These are phyloP conservation scores for Rhopilema esculentum DNA, from an alignment of 30 jellyfish, hydroid and myxozoan species.

Conservation along the genomic window DNA sequence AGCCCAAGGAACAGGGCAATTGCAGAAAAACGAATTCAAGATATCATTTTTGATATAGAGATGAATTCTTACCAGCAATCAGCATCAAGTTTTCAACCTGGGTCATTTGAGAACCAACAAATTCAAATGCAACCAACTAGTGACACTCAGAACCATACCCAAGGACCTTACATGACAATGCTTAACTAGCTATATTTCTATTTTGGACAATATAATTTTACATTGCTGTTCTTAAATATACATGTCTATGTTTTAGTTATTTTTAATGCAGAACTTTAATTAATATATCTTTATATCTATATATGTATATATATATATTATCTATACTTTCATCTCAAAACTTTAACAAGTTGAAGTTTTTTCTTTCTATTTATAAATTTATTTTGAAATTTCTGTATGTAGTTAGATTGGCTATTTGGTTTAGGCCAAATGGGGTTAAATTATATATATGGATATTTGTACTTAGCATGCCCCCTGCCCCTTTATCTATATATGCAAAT, in stretches of 20 bases:
- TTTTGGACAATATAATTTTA: too few species aligned
- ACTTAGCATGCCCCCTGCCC: not conserved
- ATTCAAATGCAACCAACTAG: not conserved
- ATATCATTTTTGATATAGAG: conserved; percentile 34
- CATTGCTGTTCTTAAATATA: too few species aligned
- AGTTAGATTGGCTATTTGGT: not conserved
- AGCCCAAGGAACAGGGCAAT: not conserved
- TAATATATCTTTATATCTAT: too few species aligned
- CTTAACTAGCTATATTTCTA: too few species aligned
- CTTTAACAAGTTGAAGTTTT: not conserved
- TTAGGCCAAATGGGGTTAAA: not conserved
- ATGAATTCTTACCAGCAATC: not conserved
- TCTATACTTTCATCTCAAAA: not conserved
- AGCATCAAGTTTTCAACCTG: not conserved
- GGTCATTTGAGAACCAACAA: not conserved
- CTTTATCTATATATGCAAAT: not conserved
- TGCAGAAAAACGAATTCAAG: conserved; percentile 42
- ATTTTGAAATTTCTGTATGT: not conserved
- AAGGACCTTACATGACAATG: too few species aligned
- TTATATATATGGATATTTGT: not conserved
- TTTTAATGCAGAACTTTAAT: too few species aligned
- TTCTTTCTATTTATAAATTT: not conserved
- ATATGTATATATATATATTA: too few species aligned
- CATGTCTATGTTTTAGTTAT: too few species aligned
- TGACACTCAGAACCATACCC: not conserved